These are phyloP conservation scores for Ahaetulla prasina DNA, from an alignment of 2,113 vertebrate species.

Conservation along the genomic window DNA sequence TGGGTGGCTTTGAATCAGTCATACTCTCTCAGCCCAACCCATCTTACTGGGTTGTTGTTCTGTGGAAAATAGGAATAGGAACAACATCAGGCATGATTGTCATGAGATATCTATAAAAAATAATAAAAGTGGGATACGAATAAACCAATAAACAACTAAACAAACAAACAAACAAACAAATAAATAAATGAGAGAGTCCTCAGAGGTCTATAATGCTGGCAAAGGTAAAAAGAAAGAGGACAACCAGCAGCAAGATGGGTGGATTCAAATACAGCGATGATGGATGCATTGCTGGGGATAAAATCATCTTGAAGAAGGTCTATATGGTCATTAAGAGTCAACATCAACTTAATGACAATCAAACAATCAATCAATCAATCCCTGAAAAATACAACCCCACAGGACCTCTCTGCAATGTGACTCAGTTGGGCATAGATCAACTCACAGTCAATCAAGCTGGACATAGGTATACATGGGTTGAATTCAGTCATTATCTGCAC, in stretches of 20 bases:
- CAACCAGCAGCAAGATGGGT: not conserved
- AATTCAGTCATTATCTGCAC: not conserved
- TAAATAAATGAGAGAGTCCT: not conserved
- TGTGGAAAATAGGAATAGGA: no score
- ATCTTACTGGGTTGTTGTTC: no score
- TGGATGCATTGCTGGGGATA: not conserved
- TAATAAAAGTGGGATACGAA: no score
- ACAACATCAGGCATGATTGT: no score
- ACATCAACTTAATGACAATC: not conserved
- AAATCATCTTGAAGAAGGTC: not conserved
- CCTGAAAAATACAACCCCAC: not conserved
- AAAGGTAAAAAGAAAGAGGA: not conserved
- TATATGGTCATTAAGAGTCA: not conserved
- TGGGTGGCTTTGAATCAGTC: no score
- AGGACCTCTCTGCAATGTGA: not conserved
- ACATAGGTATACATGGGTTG: not conserved
- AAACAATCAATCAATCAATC: not conserved
- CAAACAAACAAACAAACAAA: no score
- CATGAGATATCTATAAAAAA: no score
- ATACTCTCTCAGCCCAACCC: no score
- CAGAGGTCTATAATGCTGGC: not conserved
- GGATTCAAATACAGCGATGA: not conserved
- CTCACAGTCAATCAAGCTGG: not conserved
- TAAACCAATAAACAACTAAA: no score
- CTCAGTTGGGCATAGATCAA: no score